Percentiles rank a stretch among this genome's conserved stretches.
Evolutionary conservation across 2,888 invertebrate genomes (phyloP).

Genomic region (Torymus aiolomorphi): DNA sequence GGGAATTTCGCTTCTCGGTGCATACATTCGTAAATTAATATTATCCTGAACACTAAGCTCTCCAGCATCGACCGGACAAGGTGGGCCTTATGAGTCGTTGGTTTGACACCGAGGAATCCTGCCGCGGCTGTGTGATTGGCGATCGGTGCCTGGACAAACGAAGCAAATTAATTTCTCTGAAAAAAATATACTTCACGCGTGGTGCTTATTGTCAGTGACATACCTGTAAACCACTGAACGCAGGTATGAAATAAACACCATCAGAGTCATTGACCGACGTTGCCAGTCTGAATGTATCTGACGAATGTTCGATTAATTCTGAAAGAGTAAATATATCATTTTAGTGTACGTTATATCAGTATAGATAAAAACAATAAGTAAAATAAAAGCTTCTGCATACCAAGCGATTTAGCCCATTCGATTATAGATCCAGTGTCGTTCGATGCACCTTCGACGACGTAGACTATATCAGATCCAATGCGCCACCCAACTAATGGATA

Average conservation of each 20-base stretch:
- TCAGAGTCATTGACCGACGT: slow-evolving; percentile 82
- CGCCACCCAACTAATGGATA: slow-evolving; percentile 96
- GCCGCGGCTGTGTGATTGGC: slow-evolving; percentile 90
- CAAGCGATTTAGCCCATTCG: slow-evolving; percentile 87
- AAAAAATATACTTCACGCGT: not conserved
- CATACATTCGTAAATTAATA: slow-evolving; percentile 86
- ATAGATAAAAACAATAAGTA: too few relatives aligned
- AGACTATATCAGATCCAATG: slow-evolving; percentile 80
- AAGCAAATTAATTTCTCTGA: not conserved
- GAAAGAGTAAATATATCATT: not conserved
- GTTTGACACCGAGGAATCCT: slow-evolving; percentile 87
- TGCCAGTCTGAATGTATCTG: slow-evolving; percentile 83
- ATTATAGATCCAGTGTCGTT: slow-evolving; percentile 93
- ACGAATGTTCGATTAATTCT: slow-evolving; percentile 74
- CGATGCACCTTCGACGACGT: slow-evolving; percentile 90
- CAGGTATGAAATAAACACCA: slow-evolving; percentile 92
- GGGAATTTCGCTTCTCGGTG: slow-evolving; percentile 81
- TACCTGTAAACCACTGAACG: slow-evolving; percentile 92
- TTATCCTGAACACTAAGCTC: slow-evolving; percentile 88
- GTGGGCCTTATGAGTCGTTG: slow-evolving; percentile 86
- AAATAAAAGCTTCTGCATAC: slow-evolving; percentile 70
- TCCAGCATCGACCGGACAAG: slow-evolving; percentile 90
- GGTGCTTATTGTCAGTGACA: not conserved
- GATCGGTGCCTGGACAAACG: slow-evolving; percentile 84
- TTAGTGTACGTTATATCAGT: too few relatives aligned